phyloP scores from a whole-genome alignment of 2,888 invertebrate genomes.

The Andrena trimmerana region DNA sequence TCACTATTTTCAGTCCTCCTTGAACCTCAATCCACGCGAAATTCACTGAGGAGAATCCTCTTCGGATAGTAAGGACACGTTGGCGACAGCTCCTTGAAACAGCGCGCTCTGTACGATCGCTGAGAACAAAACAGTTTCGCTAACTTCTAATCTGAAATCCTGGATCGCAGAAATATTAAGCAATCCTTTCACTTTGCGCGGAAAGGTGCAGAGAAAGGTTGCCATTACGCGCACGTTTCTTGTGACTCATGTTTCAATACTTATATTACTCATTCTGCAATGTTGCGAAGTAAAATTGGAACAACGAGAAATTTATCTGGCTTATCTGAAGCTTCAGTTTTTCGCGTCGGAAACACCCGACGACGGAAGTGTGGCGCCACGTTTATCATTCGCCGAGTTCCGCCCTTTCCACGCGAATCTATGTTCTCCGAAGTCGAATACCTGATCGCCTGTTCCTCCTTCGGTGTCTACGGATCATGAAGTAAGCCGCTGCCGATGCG shows the following conservation, averaged over 20 bases:
- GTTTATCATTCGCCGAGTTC: constrained; percentile 37
- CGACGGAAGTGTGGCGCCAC: constrained; percentile 31
- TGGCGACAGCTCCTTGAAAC: constrained; percentile 7
- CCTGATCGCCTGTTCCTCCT: constrained; percentile 21
- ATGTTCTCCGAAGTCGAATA: constrained; percentile 11
- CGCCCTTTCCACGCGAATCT: not conserved
- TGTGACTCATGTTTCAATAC: too few species aligned
- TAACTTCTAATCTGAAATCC: not conserved
- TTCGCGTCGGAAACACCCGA: not conserved
- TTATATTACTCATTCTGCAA: not conserved
- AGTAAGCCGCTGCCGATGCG: not conserved
- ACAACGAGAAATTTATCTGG: not conserved
- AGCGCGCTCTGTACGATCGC: not conserved
- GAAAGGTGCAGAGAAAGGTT: not conserved
- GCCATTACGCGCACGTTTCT: too few species aligned
- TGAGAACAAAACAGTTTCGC: not conserved
- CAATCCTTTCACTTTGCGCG: too few species aligned
- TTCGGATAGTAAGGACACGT: constrained; percentile 31
- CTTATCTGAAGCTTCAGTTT: constrained; percentile 16
- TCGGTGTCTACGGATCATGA: constrained; percentile 21
- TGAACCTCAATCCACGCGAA: not conserved
- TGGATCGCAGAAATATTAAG: too few species aligned
- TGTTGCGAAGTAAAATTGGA: not conserved
- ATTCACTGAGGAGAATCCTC: not conserved
- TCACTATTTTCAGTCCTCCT: too few species aligned